Base-by-base conservation (phyloP, 2,797 vertebrate species). In the Pseudochirops corinnae region DNA sequence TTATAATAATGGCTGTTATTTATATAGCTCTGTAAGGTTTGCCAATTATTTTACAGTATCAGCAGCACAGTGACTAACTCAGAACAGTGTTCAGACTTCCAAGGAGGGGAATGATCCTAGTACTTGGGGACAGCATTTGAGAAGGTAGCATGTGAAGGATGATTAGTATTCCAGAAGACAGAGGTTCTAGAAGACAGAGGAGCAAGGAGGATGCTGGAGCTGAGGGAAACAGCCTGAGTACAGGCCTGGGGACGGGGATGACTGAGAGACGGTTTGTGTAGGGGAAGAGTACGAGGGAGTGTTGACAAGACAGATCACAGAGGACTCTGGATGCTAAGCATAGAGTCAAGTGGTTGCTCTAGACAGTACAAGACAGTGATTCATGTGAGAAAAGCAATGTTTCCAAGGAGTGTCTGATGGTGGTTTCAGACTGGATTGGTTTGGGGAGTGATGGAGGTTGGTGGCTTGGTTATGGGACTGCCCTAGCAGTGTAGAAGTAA, bases 171-270 rank as follows among this genome's bases (percentile, higher is more conserved):
- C 5, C 3, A 21, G 18, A 46, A 3, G 67, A 21, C 7, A 21
- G 67, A 24, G 0, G n/a, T 24, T 39, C 5, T 1, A 21, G 18
- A 46, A 3, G 67, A 21, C 7, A 21, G 67, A 24, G 0, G n/a
- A 39, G 67, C 7, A 4, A 18, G 67, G n/a, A 21, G 7, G n/a
- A 1, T 9, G 6, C 39, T 21, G 18, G 67, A 74, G n/a, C n/a
- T 39, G 67, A 74, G n/a, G 67, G n/a, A 9, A 67, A 74, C 94
- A 31, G 92, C 39, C 55, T 92, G 39, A 95, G 93, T 50, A 82
- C 16, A 50, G 95, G 29, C 39, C 26, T 74, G 56, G 46, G 10
- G n/a, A 1, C 92, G 3, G 18, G 62, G 29, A 56, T 74, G 5
- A 2, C 2, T 74, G 16, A 21, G 62, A 39, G 16, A 39, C 21